Percentiles rank a stretch among this genome's conserved stretches.
Evolutionary conservation across 2,888 invertebrate genomes (phyloP).

Genomic region (Drosophila helvetica): DNA sequence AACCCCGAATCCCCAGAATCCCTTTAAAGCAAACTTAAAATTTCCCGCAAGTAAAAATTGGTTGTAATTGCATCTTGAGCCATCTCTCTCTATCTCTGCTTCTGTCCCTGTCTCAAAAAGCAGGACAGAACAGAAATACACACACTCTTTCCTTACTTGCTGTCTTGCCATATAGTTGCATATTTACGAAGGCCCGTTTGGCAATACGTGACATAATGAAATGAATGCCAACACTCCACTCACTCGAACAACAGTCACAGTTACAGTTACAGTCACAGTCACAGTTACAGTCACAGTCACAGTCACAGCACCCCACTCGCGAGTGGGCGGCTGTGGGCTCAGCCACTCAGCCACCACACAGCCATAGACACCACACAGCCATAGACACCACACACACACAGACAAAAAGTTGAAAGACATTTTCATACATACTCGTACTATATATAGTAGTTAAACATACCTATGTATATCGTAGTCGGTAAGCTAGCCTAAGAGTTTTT

Average conservation of each 20-base stretch:
- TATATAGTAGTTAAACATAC: no score
- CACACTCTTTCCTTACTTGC: conserved; percentile 54
- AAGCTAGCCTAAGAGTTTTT: conserved; percentile 60
- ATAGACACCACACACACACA: conserved; percentile 35
- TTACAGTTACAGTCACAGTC: conserved; percentile 17
- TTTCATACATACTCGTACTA: conserved; percentile 46
- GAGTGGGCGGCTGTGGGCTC: not conserved
- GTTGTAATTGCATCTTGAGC: conserved; percentile 48
- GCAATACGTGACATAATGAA: conserved; percentile 49
- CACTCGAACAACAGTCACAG: conserved; percentile 15
- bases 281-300: conserved; percentile 13
- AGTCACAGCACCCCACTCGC: conserved; percentile 22
- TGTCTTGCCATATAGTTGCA: conserved; percentile 69
- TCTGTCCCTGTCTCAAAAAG: conserved; percentile 24
- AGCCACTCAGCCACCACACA: conserved; percentile 22
- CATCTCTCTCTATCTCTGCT: conserved; percentile 40
- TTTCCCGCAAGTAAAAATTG: conserved; percentile 49
- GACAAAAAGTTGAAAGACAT: conserved; percentile 63
- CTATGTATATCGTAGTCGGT: conserved; percentile 35
- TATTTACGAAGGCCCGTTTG: conserved; percentile 66
- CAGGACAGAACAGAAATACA: not conserved
- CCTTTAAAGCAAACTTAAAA: conserved; percentile 14
- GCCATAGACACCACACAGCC: conserved; percentile 31
- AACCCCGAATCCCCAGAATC: conserved; percentile 5
- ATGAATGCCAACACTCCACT: conserved; percentile 20